Conservation (phyloP, 2,113 vertebrate species). For the Triplophysa siluroides region DNA sequence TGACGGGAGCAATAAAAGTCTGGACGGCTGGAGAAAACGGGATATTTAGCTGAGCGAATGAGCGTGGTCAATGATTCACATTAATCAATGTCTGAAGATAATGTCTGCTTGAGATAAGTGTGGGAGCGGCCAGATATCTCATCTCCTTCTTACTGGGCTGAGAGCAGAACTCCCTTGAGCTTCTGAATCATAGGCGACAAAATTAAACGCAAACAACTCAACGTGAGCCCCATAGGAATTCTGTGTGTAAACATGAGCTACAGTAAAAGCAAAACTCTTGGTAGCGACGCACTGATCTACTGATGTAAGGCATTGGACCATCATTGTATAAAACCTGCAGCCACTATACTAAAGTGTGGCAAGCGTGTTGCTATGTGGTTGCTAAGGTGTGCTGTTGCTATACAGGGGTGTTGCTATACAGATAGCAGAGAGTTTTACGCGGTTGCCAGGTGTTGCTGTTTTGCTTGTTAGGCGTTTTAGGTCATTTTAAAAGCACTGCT, state of each 20-base stretch:
- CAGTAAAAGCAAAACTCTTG: not conserved
- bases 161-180: not conserved
- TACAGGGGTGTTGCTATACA: not conserved
- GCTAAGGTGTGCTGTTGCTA: too few species aligned
- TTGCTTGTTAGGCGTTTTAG: not conserved
- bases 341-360: too few species aligned
- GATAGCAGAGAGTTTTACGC: not conserved
- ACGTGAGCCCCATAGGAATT: conserved; percentile 9
- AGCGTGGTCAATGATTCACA: conserved; percentile 25
- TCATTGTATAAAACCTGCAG: too few species aligned
- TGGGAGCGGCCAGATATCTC: not conserved
- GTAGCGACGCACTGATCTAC: not conserved
- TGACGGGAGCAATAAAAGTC: conserved; percentile 12
- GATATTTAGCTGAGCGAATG: conserved; percentile 15
- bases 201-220: not conserved
- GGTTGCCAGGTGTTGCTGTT: not conserved
- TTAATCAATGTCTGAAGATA: conserved; percentile 43
- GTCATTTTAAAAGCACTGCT: not conserved
- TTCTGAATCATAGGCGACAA: not conserved
- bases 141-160: not conserved
- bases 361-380: too few species aligned
- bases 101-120: conserved; percentile 22
- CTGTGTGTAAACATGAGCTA: not conserved
- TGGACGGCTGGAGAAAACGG: conserved; percentile 12
- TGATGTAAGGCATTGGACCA: too few species aligned